Evolutionary conservation across 1,140 invertebrate genomes (phyloP).

Genomic region (Philotrypesis tridentata): DNA sequence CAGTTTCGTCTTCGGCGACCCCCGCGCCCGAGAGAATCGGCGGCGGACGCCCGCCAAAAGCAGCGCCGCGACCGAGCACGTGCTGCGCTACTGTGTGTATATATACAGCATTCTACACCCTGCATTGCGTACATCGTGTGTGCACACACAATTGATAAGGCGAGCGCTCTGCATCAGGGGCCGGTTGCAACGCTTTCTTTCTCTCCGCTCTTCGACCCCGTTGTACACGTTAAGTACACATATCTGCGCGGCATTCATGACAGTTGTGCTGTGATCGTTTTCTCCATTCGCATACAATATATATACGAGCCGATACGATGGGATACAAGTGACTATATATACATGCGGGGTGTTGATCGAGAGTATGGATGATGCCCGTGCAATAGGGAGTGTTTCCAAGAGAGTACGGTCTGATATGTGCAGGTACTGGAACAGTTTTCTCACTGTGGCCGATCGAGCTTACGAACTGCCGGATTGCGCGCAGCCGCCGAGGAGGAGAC

Average conservation of each 20-base stretch:
- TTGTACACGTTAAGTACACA: no score
- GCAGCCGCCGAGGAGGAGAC: no score
- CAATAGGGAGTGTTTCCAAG: no score
- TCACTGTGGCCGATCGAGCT: neutral
- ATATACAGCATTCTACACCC: neutral
- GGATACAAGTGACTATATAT: no score
- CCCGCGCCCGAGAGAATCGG: no score
- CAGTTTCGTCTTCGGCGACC: neutral
- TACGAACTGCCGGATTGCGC: neutral
- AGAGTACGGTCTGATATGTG: neutral
- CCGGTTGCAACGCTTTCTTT: no score
- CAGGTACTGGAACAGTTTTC: neutral
- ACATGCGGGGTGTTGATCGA: neutral
- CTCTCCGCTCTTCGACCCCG: no score
- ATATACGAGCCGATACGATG: neutral
- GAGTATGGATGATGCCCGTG: neutral
- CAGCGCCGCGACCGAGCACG: neutral
- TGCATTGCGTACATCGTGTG: neutral
- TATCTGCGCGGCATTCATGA: no score
- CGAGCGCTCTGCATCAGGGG: no score
- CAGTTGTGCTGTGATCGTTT: slow-evolving; percentile 7
- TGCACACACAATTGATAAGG: no score
- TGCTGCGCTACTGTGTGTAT: neutral
- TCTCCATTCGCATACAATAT: no score
- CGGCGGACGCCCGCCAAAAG: slow-evolving; percentile 18